Base-by-base conservation (phyloP, 2,888 invertebrate species). In the Nineta flava region DNA sequence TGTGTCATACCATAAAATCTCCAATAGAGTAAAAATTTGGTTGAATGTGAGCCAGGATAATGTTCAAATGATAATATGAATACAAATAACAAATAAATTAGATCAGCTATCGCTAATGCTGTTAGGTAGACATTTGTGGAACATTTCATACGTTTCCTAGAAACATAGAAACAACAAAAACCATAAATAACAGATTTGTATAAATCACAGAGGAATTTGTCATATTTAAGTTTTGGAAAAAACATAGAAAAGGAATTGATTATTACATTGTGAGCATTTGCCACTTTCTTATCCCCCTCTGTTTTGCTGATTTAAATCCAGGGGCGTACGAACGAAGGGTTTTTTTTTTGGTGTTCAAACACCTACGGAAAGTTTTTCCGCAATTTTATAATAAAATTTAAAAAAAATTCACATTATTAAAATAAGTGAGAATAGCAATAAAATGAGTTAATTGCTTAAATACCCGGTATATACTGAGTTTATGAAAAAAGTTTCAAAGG, bases 121-220 rank as follows among this genome's bases (percentile, higher is more conserved):
- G 82, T 79, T 55, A 86, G 67, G 65, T 85, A 86, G 52, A 76
- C 74, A 65, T 85, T 84, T 51, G 84, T 85, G 38, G 83, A 82
- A 53, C 80, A 77, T 58, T 80, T 69, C 83, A 85, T 85, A 47
- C 81, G 74, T 55, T 77, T 71, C 55, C 74, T 74, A 58, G 50
- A 62, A 62, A 16, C 51, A 50, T 52, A 55, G 40, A 49, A 41
- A 49, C 50, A 47, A 26, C 4, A 26, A 26, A 6, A 7, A 26
- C 4, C 26, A 26, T 26, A 6, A 26, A 26, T 26, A 26, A 26
- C 26, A 53, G n/a, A 16, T 12, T 44, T 44, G 2, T 10, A 44
- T 41, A 7, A 10, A 7, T 38, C 15, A 13, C 15, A 38, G 38
- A 38, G 5, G 15, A 38, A 38, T 13, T 38, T 38, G 15, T 15